A percentile compares a stretch with the other conserved stretches of the same genome.
Evolutionary conservation across 2,888 invertebrate species (phyloP).

Genomic region (Stenoptilia bipunctidactyla): DNA sequence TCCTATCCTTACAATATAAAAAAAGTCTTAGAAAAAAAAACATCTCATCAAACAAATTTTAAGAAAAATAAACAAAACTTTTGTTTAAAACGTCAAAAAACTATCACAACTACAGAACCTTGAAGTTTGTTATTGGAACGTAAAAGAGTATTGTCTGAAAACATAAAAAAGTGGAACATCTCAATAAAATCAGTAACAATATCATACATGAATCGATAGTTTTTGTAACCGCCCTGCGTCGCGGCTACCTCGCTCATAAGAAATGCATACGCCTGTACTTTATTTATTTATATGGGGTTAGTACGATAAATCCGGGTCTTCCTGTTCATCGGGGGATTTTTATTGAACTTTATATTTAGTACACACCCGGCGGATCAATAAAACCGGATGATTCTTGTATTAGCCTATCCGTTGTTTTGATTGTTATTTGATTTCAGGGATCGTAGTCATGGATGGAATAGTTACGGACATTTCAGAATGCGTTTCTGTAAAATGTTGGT

Average conservation of each 20-base stretch:
- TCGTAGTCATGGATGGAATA: neutral
- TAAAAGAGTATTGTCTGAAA: no score
- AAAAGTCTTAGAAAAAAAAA: no score
- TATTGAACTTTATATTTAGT: slow-evolving; percentile 65
- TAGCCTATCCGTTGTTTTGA: slow-evolving; percentile 19
- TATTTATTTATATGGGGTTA: slow-evolving; percentile 70
- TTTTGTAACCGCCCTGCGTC: slow-evolving; percentile 37
- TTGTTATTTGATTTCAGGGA: slow-evolving; percentile 13
- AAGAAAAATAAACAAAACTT: no score
- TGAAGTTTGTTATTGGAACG: no score
- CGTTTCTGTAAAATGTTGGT: no score
- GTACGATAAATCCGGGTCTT: slow-evolving; percentile 65
- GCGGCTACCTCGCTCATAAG: slow-evolving; percentile 45
- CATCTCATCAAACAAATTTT: no score
- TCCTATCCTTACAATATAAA: no score
- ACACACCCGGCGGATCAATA: slow-evolving; percentile 58
- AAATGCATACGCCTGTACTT: slow-evolving; percentile 60
- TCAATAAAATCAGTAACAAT: neutral
- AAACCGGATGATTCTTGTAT: slow-evolving; percentile 24
- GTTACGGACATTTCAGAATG: no score
- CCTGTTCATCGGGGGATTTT: slow-evolving; percentile 56
- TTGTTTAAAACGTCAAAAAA: no score
- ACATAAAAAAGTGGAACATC: slow-evolving; percentile 24
- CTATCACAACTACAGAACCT: no score
- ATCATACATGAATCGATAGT: slow-evolving; percentile 37